Conservation (phyloP, 2,888 invertebrate genomes). For the Eristalinus aeneus region DNA sequence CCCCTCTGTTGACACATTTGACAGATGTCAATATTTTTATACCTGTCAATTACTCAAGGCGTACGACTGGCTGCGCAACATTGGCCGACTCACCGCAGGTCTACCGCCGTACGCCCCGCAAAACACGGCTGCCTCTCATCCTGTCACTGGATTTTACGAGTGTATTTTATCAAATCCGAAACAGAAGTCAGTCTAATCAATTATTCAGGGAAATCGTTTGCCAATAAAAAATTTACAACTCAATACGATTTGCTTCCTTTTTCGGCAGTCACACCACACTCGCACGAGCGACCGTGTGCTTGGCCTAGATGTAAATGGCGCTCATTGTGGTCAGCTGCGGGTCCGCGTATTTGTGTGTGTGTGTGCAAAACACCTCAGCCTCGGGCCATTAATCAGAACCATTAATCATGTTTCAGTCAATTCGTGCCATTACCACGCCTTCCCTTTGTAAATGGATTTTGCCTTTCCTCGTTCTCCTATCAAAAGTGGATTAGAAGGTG, state of each 20-base stretch:
- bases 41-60: neutral
- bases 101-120: neutral
- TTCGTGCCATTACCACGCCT: slow-evolving; percentile 69
- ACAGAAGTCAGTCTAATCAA: slow-evolving; percentile 3
- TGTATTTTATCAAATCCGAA: neutral
- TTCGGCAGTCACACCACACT: neutral
- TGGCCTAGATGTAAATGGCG: neutral
- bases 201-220: slow-evolving; percentile 15
- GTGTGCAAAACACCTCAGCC: slow-evolving; percentile 24
- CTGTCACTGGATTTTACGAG: neutral
- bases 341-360: neutral
- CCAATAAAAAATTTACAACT: slow-evolving; percentile 53
- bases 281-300: neutral
- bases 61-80: neutral
- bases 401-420: slow-evolving; percentile 68
- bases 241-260: slow-evolving; percentile 14
- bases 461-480: slow-evolving; percentile 22
- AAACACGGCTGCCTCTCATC: neutral
- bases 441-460: slow-evolving; percentile 64
- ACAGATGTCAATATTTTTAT: slow-evolving; percentile 20
- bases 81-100: neutral
- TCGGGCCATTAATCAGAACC: slow-evolving; percentile 49
- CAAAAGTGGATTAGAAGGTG: slow-evolving; percentile 68
- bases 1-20: slow-evolving; percentile 28
- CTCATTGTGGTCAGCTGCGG: slow-evolving; percentile 29